A percentile compares a stretch with the other conserved stretches of the same genome.
Evolutionary conservation across 1,140 invertebrate genomes (phyloP).

Genomic region (Sycobia sp.): DNA sequence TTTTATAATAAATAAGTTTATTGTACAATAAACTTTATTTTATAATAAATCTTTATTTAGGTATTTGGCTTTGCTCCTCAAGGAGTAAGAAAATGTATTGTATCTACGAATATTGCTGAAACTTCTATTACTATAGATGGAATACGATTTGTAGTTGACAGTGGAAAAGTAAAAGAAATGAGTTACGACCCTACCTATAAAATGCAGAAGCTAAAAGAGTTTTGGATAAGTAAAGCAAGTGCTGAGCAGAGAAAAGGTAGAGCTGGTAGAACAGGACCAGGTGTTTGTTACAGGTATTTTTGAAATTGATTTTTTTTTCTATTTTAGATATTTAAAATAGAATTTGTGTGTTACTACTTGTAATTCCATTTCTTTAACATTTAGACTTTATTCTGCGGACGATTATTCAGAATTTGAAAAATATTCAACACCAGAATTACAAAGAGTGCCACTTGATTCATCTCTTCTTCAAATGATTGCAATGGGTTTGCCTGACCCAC

Average conservation of each 20-base stretch:
- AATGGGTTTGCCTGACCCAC: constrained; percentile 88
- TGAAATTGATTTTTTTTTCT: neutral
- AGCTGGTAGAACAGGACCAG: constrained; percentile 78
- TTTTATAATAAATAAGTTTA: constrained; percentile 4
- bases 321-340: neutral
- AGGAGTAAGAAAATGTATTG: constrained; percentile 93
- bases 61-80: constrained; percentile 97
- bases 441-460: constrained; percentile 90
- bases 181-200: constrained; percentile 88
- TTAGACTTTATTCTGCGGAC: constrained; percentile 85
- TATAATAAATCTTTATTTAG: constrained; percentile 55
- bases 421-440: constrained; percentile 88
- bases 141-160: constrained; percentile 96
- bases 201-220: constrained; percentile 89
- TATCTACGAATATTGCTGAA: constrained; percentile 99
- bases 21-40: neutral
- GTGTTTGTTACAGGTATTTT: constrained; percentile 64
- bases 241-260: constrained; percentile 96
- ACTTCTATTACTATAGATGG: constrained; percentile 99
- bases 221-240: constrained; percentile 96
- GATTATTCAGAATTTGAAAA: constrained; percentile 79
- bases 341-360: neutral
- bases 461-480: constrained; percentile 93
- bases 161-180: constrained; percentile 97
- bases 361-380: neutral